A percentile compares a stretch with the other conserved stretches of the same genome.
Evolutionary conservation across 2,113 vertebrate genomes (phyloP).

Genomic region (Nanorana parkeri): DNA sequence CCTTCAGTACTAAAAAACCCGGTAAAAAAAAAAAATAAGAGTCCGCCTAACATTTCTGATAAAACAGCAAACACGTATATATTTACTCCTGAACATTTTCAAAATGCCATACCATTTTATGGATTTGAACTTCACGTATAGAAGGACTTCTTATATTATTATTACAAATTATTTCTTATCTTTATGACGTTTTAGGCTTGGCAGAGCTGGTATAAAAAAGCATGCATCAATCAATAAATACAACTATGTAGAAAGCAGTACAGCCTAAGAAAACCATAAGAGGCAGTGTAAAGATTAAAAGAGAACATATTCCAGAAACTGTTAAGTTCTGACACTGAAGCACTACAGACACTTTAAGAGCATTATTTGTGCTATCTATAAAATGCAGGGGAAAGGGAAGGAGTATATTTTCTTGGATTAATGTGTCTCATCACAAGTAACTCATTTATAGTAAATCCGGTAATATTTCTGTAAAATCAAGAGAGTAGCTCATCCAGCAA

Average conservation of each 20-base stretch:
- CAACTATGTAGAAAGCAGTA: not conserved
- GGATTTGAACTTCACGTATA: not conserved
- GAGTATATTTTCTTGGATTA: too few species aligned
- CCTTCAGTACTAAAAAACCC: not conserved
- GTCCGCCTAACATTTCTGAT: not conserved
- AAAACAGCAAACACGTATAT: not conserved
- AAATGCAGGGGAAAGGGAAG: not conserved
- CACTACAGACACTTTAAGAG: not conserved
- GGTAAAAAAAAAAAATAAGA: not conserved
- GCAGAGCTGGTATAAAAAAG: not conserved
- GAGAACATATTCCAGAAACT: not conserved
- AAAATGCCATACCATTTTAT: not conserved
- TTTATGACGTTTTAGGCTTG: not conserved
- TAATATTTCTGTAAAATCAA: too few species aligned
- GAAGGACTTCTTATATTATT: not conserved
- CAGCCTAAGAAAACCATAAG: not conserved
- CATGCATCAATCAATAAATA: not conserved
- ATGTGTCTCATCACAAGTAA: too few species aligned
- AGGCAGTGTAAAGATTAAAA: not conserved
- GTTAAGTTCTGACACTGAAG: not conserved
- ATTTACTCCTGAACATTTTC: not conserved
- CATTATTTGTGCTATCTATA: not conserved
- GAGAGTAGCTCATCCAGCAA: too few species aligned
- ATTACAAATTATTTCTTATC: conserved; percentile 11
- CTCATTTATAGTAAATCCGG: too few species aligned